Base-by-base conservation (phyloP, 2,888 invertebrate genomes). In the Hypolimnas misippus region DNA sequence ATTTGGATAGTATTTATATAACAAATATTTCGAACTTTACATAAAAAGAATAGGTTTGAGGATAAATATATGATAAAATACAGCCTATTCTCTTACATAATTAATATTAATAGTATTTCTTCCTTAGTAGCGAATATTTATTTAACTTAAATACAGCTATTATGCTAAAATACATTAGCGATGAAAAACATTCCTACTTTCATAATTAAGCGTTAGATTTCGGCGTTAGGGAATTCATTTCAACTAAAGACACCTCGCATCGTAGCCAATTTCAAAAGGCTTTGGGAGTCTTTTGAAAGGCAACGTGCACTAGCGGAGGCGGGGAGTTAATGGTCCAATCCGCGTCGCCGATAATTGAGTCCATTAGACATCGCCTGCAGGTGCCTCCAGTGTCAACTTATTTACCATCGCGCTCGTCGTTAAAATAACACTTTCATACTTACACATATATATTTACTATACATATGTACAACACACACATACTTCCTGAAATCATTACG, bases 321-420 rank as follows among this genome's bases (percentile, higher is more conserved):
- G 76, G 76, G 72, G 78, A 76, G 81, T 79, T 86, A 86, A 88
- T 86, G 81, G 82, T 77, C 75, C 81, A 71, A 82, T 83, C 76
- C 73, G 76, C 78, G 78, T 79, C 74, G 76, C 76, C 83, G 82
- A 86, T 89, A 89, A 90, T 89, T 88, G 86, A 79, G 69, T 76
- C 86, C 84, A 89, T 89, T 88, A 89, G 79, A 71, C 76, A 78
- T 69, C 50, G 58, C 56, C 53, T 59, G 46, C 57, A 57, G 57
- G 58, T 49, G 35, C 49, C 40, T 46, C 38, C 50, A 56, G 54
- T 67, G 61, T 57, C 59, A 65, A 54, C 55, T 63, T 57, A 64
- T 56, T 44, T 46, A 56, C 57, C 58, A 55, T 51, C 50, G 31
- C 44, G 44, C 16, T 50, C 56, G 14, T 51, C 62, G 57, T 38